phyloP scores from a whole-genome alignment of 1,140 invertebrate species.

The Meloidogyne floridensis region DNA sequence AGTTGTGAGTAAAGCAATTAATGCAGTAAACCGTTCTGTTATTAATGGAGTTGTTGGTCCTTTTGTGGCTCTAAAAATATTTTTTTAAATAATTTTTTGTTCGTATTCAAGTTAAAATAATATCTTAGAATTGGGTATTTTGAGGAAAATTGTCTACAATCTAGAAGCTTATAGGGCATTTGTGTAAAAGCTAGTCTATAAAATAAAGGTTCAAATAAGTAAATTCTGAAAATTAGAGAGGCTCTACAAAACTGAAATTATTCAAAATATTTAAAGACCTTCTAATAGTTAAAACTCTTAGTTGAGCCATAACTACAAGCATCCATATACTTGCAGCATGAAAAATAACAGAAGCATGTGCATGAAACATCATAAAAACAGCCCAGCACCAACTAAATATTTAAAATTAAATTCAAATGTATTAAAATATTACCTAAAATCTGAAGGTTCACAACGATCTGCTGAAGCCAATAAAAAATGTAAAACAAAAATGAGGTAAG shows the following conservation, averaged over 20 bases:
- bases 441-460: slow-evolving; percentile 37
- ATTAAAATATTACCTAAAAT: slow-evolving; percentile 36
- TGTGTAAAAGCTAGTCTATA: too few relatives aligned
- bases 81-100: too few relatives aligned
- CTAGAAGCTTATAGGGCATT: too few relatives aligned
- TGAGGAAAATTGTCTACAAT: too few relatives aligned
- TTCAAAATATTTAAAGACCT: too few relatives aligned
- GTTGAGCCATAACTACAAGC: slow-evolving; percentile 58
- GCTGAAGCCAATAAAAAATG: slow-evolving; percentile 60
- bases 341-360: slow-evolving; percentile 61
- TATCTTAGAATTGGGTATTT: too few relatives aligned
- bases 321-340: slow-evolving; percentile 50
- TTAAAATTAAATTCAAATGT: not conserved
- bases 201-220: too few relatives aligned
- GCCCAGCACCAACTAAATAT: not conserved
- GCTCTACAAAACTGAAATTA: too few relatives aligned
- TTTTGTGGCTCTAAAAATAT: slow-evolving; percentile 48
- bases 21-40: slow-evolving; percentile 49
- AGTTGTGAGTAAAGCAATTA: slow-evolving; percentile 54
- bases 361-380: slow-evolving; percentile 50
- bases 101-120: too few relatives aligned
- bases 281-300: slow-evolving; percentile 62
- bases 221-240: too few relatives aligned
- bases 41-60: slow-evolving; percentile 53
- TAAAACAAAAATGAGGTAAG: slow-evolving; percentile 58